These are phyloP conservation scores for Myzus persicae DNA, from an alignment of 1,140 invertebrate genomes.

Conservation along the genomic window DNA sequence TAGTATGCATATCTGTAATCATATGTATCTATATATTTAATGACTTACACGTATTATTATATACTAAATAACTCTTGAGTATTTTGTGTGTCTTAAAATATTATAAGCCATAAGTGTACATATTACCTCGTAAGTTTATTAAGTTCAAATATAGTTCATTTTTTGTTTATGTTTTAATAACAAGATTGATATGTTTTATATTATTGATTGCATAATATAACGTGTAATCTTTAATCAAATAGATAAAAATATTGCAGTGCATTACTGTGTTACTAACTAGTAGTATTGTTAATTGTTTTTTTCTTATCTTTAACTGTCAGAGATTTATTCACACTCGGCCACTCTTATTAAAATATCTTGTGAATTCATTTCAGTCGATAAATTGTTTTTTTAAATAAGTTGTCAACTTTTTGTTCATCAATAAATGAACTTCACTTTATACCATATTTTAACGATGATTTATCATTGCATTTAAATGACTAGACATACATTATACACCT, in stretches of 20 bases:
- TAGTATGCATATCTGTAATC: neutral
- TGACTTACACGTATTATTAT: neutral
- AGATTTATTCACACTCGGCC: neutral
- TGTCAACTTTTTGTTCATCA: neutral
- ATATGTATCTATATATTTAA: neutral
- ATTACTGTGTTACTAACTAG: neutral
- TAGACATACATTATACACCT: neutral
- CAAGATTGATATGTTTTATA: neutral
- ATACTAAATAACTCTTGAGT: neutral
- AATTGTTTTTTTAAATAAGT: neutral
- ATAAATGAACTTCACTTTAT: neutral
- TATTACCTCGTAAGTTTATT: too few species aligned
- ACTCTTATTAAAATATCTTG: neutral
- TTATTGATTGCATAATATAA: neutral
- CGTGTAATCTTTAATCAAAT: neutral
- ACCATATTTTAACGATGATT: neutral
- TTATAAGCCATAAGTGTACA: neutral
- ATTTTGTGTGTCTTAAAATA: neutral
- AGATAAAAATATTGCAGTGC: neutral
- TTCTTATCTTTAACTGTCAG: neutral
- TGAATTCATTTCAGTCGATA: neutral
- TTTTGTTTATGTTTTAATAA: neutral
- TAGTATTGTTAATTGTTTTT: neutral
- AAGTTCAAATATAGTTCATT: neutral
- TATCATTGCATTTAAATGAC: neutral